These are phyloP conservation scores for mouse (Mus musculus) DNA, from an alignment of 2,113 vertebrate species.

Conservation along the genomic window GRCm39 chr17:3333001-3333500, in stretches of 20 bases:
- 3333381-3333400: accelerated
- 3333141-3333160: background rate
- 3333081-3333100: accelerated
- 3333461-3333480: accelerated
- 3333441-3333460: background rate
- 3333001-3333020: background rate
- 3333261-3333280: accelerated
- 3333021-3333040: background rate
- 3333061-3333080: background rate
- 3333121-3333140: background rate
- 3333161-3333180: accelerated
- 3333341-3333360: background rate
- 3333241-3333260: background rate
- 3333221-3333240: background rate
- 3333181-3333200: background rate
- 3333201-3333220: background rate
- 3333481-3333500: background rate
- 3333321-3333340: background rate
- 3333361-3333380: background rate
- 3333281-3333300: accelerated
- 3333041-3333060: background rate
- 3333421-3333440: accelerated
- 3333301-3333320: background rate
- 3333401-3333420: background rate
- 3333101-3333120: too few species aligned